These are phyloP conservation scores for Aphrocallistes beatrix DNA, from an alignment of 37 sponge, comb jelly and placozoan species.

Conservation along the genomic window DNA sequence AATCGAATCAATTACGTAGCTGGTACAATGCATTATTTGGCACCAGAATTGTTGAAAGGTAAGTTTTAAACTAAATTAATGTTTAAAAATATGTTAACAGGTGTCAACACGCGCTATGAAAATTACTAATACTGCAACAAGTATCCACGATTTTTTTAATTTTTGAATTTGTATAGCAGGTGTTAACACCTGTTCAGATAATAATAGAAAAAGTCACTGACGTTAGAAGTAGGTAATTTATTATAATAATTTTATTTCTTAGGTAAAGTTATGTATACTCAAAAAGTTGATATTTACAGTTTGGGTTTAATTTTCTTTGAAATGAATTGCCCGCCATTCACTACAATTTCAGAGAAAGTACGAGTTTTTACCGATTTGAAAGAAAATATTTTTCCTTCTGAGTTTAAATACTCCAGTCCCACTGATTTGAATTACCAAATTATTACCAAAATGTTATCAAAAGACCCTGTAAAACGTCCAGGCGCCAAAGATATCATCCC, in stretches of 20 bases:
- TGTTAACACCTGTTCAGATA: too few species aligned
- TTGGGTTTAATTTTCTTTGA: slow-evolving; percentile 94
- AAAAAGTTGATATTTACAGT: slow-evolving; percentile 93
- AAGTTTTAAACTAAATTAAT: too few species aligned
- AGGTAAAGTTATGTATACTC: slow-evolving; percentile 22
- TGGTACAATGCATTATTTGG: slow-evolving; percentile 61
- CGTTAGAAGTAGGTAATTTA: too few species aligned
- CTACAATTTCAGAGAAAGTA: slow-evolving; percentile 58
- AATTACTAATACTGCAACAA: too few species aligned
- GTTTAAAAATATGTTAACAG: too few species aligned
- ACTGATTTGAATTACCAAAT: not conserved
- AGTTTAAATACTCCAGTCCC: not conserved
- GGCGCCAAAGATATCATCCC: slow-evolving; percentile 57
- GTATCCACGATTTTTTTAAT: too few species aligned
- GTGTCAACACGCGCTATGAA: too few species aligned
- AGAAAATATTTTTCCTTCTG: slow-evolving; percentile 4
- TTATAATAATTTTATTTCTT: not conserved
- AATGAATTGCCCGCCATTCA: slow-evolving; percentile 71
- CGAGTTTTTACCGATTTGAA: slow-evolving; percentile 35
- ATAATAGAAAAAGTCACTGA: too few species aligned
- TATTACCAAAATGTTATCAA: slow-evolving; percentile 15
- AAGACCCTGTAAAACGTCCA: slow-evolving; percentile 55
- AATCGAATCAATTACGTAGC: slow-evolving; percentile 42
- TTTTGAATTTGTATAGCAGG: too few species aligned
- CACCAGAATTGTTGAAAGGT: slow-evolving; percentile 49